Conservation (phyloP, 1,140 invertebrate species). For the Amyelois transitella region DNA sequence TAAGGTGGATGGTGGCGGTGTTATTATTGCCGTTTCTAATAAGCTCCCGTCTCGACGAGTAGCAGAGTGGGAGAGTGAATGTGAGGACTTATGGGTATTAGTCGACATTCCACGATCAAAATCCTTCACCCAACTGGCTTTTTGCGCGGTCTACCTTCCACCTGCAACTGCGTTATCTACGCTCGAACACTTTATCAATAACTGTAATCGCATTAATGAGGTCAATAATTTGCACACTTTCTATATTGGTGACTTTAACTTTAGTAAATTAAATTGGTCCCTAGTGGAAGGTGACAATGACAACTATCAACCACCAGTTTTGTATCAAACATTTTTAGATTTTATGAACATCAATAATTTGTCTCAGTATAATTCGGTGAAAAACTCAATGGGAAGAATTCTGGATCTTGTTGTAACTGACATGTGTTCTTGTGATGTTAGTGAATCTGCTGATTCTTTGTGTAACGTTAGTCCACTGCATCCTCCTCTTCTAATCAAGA, state of each 20-base stretch:
- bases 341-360: neutral
- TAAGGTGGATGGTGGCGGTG: conserved; percentile 8
- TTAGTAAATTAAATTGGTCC: neutral
- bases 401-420: conserved; percentile 7
- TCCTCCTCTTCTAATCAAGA: conserved; percentile 13
- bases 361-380: neutral
- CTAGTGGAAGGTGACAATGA: too few species aligned
- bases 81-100: conserved; percentile 16
- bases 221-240: neutral
- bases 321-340: neutral
- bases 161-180: conserved; percentile 1
- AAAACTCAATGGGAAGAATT: neutral
- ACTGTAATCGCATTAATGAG: neutral
- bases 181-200: conserved; percentile 3
- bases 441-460: conserved; percentile 14
- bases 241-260: conserved; percentile 11
- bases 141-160: conserved; percentile 14
- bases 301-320: too few species aligned
- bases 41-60: neutral
- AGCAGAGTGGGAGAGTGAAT: conserved; percentile 8
- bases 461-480: conserved; percentile 8
- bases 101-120: neutral
- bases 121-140: neutral
- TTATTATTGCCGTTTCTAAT: conserved; percentile 13
- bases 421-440: conserved; percentile 14